phyloP scores from a whole-genome alignment of 1,140 invertebrate genomes.

The Leptinotarsa defecta region DNA sequence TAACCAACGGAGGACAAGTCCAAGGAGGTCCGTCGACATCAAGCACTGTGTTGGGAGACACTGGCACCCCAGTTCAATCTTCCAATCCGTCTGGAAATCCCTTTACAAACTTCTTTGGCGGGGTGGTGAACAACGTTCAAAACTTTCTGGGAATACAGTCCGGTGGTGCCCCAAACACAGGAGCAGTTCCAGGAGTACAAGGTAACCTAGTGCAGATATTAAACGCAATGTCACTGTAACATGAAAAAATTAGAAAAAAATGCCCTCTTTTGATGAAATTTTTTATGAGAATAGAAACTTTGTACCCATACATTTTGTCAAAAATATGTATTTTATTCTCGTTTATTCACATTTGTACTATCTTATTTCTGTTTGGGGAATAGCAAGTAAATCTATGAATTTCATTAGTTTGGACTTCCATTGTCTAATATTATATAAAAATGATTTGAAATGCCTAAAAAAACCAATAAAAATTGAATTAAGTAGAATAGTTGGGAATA shows the following conservation, averaged over 20 bases:
- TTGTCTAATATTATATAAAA: too few relatives aligned
- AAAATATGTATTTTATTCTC: too few relatives aligned
- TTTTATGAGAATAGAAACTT: too few relatives aligned
- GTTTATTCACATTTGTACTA: too few relatives aligned
- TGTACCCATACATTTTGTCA: too few relatives aligned
- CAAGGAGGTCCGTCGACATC: not conserved
- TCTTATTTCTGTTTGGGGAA: too few relatives aligned
- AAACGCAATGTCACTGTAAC: not conserved
- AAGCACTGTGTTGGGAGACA: not conserved
- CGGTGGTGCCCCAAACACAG: not conserved
- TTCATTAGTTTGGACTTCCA: too few relatives aligned
- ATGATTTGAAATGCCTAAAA: too few relatives aligned
- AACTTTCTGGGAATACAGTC: slow-evolving; percentile 1
- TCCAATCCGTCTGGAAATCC: not conserved
- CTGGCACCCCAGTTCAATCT: not conserved
- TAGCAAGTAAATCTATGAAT: too few relatives aligned
- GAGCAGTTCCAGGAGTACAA: slow-evolving; percentile 11
- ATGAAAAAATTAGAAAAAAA: not conserved
- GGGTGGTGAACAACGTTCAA: slow-evolving; percentile 15
- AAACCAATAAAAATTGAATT: too few relatives aligned
- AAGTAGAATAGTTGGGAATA: too few relatives aligned
- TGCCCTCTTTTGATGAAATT: too few relatives aligned
- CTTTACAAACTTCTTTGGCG: not conserved
- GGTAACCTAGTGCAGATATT: not conserved
- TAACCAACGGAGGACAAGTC: slow-evolving; percentile 1